These are phyloP conservation scores for Melanerpes formicivorus DNA, from an alignment of 2,113 vertebrate species.

Conservation along the genomic window DNA sequence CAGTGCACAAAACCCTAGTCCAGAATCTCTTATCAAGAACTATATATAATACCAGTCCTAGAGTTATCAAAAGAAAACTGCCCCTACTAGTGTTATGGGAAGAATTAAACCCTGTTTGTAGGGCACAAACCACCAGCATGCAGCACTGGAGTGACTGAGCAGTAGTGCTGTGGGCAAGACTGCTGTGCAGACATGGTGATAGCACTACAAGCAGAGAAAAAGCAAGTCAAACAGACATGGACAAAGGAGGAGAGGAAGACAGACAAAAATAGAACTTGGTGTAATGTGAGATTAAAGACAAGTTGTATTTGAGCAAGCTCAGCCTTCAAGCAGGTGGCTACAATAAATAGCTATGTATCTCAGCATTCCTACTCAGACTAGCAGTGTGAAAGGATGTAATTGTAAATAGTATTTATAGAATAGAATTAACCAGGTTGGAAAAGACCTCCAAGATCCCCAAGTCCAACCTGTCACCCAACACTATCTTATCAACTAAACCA, in stretches of 20 bases:
- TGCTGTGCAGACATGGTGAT: not conserved
- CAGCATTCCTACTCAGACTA: not conserved
- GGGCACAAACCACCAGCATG: not conserved
- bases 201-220: not conserved
- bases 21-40: not conserved
- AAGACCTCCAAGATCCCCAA: no score
- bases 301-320: not conserved
- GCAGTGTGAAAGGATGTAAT: not conserved
- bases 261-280: not conserved
- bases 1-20: not conserved
- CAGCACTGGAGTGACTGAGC: not conserved
- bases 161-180: not conserved
- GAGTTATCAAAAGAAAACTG: not conserved
- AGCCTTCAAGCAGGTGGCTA: not conserved
- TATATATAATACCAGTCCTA: not conserved
- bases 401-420: not conserved
- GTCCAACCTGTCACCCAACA: no score
- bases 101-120: not conserved
- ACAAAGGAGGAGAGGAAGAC: not conserved
- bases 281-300: not conserved
- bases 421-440: no score
- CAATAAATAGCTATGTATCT: not conserved
- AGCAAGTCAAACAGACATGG: not conserved
- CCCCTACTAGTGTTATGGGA: not conserved
- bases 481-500: no score